phyloP scores from a whole-genome alignment of 2,113 vertebrate genomes.

The Cephalophus harveyi region DNA sequence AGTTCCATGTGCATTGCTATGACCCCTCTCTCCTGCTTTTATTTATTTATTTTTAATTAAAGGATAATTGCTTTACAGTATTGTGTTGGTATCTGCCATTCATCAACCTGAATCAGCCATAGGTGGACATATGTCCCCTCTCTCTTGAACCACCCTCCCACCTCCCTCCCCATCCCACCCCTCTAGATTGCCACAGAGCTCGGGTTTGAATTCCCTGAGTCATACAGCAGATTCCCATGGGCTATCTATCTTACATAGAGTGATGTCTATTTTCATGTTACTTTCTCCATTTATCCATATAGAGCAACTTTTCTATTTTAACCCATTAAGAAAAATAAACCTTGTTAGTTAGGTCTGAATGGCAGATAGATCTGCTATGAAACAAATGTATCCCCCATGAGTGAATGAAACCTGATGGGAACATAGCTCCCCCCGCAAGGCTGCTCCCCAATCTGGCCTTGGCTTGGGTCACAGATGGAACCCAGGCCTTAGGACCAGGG shows the following conservation, averaged over 20 bases:
- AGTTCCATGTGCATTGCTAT: background rate
- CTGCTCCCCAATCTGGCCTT: background rate
- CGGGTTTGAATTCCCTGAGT: background rate
- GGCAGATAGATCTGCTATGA: background rate
- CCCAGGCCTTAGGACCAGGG: background rate
- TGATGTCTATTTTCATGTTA: background rate
- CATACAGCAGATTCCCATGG: background rate
- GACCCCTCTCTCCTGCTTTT: background rate
- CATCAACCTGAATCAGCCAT: background rate
- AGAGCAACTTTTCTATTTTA: background rate
- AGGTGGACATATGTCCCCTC: background rate
- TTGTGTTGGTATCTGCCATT: background rate
- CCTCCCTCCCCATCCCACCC: background rate
- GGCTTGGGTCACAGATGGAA: background rate
- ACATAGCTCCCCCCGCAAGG: background rate
- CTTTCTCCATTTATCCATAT: background rate
- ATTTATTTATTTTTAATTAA: background rate
- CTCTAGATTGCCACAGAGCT: background rate
- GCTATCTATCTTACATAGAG: background rate
- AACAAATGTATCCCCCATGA: background rate
- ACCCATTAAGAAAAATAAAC: background rate
- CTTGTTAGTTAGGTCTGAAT: background rate
- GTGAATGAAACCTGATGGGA: background rate
- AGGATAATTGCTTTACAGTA: background rate
- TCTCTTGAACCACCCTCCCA: background rate